Evolutionary conservation across 30 jellyfish, hydroid and myxozoan genomes (phyloP).

Genomic region (Turritopsis dohrnii): DNA sequence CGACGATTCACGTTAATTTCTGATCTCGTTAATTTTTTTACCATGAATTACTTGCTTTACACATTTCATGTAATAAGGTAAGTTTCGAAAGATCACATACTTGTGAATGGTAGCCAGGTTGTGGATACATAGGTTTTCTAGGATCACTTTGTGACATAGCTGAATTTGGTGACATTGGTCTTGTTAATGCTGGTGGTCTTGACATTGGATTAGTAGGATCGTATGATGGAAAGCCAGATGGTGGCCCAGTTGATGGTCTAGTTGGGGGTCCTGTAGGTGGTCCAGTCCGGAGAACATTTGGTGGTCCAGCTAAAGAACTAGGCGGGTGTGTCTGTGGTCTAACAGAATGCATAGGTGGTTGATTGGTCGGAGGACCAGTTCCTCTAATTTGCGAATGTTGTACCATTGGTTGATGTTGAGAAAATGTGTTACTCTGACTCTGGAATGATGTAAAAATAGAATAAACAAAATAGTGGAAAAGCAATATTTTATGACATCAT

Average conservation of each 20-base stretch:
- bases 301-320: background rate
- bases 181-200: slow-evolving; percentile 18
- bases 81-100: background rate
- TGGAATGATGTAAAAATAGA: background rate
- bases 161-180: slow-evolving; percentile 15
- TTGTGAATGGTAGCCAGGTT: background rate
- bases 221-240: slow-evolving; percentile 1
- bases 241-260: slow-evolving; percentile 17
- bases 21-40: too few relatives aligned
- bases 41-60: too few relatives aligned
- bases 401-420: slow-evolving; percentile 13
- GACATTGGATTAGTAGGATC: background rate
- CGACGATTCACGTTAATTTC: too few relatives aligned
- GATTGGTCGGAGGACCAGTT: slow-evolving; percentile 29
- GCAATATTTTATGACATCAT: background rate
- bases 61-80: too few relatives aligned
- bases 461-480: too few relatives aligned
- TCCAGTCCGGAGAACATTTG: background rate
- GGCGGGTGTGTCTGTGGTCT: background rate
- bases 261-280: slow-evolving; percentile 27
- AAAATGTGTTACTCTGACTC: background rate
- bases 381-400: slow-evolving; percentile 17
- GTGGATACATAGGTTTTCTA: background rate
- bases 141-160: slow-evolving; percentile 14
- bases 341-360: slow-evolving; percentile 18